Percentiles rank a stretch among this genome's conserved stretches.
phyloP scores from a whole-genome alignment of 1,140 invertebrate species.

The Sipha flava region DNA sequence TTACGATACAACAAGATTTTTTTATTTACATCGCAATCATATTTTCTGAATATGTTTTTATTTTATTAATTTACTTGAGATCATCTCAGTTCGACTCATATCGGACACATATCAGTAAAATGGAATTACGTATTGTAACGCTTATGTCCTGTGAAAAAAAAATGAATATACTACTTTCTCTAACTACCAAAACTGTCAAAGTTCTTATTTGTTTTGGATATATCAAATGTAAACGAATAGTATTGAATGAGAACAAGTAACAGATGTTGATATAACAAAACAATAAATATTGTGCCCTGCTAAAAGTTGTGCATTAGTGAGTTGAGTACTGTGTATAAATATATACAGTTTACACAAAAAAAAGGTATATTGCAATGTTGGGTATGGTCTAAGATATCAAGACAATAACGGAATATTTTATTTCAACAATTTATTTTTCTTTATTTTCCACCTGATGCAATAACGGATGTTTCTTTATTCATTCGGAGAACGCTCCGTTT shows the following conservation, averaged over 20 bases:
- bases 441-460: background rate
- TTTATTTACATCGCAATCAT: no score
- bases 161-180: no score
- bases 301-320: background rate
- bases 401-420: background rate
- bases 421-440: background rate
- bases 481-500: no score
- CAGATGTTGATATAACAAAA: background rate
- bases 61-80: no score
- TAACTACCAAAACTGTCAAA: no score
- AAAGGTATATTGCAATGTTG: background rate
- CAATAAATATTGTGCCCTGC: background rate
- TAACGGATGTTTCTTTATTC: background rate
- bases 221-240: background rate
- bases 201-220: background rate
- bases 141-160: no score
- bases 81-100: no score
- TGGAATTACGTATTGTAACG: no score
- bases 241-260: background rate
- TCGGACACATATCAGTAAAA: no score
- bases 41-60: no score
- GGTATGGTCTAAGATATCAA: background rate
- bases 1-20: no score
- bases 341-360: background rate
- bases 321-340: background rate